A percentile compares a stretch with the other conserved stretches of the same genome.
Conservation (phyloP, 2,888 invertebrate genomes). For the Drosophila nr. perissopoda region DNA sequence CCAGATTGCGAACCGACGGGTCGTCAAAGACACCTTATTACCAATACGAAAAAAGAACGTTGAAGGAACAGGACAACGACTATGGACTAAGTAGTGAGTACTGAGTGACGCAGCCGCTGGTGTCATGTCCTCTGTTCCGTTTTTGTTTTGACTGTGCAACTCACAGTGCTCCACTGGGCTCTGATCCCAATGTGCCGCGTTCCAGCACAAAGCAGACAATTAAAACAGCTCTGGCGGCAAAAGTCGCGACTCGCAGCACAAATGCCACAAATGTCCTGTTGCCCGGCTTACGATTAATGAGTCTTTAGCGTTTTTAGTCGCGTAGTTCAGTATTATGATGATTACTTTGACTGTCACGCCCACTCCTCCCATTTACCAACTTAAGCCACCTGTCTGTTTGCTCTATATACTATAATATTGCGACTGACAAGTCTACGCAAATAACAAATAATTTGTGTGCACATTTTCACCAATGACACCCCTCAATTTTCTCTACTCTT, state of each 20-base stretch:
- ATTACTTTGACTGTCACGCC: slow-evolving; percentile 56
- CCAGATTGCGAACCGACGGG: slow-evolving; percentile 28
- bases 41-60: slow-evolving; percentile 28
- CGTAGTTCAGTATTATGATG: slow-evolving; percentile 61
- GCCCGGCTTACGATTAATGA: slow-evolving; percentile 75
- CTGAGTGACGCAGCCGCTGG: slow-evolving; percentile 60
- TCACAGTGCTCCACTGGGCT: slow-evolving; percentile 7
- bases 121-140: slow-evolving; percentile 53
- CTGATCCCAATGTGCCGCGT: slow-evolving; percentile 18
- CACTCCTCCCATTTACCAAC: not conserved
- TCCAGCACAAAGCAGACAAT: slow-evolving; percentile 53
- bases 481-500: slow-evolving; percentile 18
- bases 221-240: slow-evolving; percentile 65
- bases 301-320: slow-evolving; percentile 78
- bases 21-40: slow-evolving; percentile 64
- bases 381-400: slow-evolving; percentile 48
- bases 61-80: slow-evolving; percentile 30
- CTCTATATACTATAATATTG: slow-evolving; percentile 16
- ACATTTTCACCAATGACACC: slow-evolving; percentile 34
- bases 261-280: slow-evolving; percentile 60
- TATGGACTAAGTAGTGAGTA: slow-evolving; percentile 53
- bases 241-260: slow-evolving; percentile 63
- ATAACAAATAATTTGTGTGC: slow-evolving; percentile 52
- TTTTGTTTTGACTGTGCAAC: slow-evolving; percentile 38
- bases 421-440: slow-evolving; percentile 43